These are phyloP conservation scores for Himantopus leucocephalus DNA, from an alignment of 2,113 vertebrate species.

Conservation along the genomic window DNA sequence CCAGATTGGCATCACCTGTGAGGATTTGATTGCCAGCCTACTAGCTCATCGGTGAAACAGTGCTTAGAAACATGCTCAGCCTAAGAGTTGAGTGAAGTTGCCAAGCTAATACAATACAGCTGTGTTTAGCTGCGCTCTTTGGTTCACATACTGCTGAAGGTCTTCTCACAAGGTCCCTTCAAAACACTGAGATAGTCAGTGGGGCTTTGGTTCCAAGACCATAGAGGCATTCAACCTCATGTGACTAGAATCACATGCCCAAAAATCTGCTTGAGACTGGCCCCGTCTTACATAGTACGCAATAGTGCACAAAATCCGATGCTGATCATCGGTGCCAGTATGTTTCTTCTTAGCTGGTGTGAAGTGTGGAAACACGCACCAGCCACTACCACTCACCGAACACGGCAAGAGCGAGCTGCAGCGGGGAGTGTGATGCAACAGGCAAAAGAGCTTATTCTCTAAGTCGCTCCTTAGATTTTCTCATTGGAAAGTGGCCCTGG, in stretches of 20 bases:
- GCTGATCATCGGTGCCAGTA: accelerated
- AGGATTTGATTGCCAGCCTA: not conserved
- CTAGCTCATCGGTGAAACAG: not conserved
- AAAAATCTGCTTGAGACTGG: not conserved
- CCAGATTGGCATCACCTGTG: not conserved
- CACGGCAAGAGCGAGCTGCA: accelerated
- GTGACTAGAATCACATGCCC: not conserved
- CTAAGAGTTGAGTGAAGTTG: not conserved
- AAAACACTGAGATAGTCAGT: not conserved
- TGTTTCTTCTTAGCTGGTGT: not conserved
- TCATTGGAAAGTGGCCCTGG: not conserved
- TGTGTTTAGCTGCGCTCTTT: not conserved
- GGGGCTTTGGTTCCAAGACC: not conserved
- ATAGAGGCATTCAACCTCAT: not conserved
- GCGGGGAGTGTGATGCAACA: accelerated
- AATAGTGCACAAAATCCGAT: accelerated
- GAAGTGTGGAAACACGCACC: not conserved
- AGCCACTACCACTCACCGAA: not conserved
- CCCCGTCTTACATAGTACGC: accelerated
- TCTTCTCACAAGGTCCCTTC: not conserved
- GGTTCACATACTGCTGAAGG: not conserved
- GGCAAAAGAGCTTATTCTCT: not conserved
- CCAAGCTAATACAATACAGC: not conserved
- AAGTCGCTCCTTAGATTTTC: not conserved
- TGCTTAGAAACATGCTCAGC: not conserved